phyloP scores from a whole-genome alignment of 1,140 invertebrate genomes.

The Aphelenchoides besseyi region DNA sequence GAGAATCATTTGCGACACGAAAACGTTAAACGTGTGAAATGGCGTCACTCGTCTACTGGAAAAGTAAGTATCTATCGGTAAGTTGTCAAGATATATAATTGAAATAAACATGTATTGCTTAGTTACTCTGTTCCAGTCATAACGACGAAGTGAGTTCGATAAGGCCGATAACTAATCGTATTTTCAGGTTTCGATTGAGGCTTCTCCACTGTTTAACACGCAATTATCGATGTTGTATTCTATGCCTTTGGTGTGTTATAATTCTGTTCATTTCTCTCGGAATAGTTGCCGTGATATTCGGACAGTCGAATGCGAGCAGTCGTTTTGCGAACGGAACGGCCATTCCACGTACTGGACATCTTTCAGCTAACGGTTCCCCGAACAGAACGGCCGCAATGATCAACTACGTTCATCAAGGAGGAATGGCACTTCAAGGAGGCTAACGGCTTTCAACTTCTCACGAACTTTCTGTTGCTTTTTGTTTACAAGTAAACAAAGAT shows the following conservation, averaged over 20 bases:
- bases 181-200: conserved; percentile 42
- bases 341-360: not conserved
- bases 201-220: conserved; percentile 37
- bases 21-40: conserved; percentile 48
- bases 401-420: not conserved
- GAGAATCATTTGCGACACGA: conserved; percentile 53
- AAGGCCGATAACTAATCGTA: too few relatives aligned
- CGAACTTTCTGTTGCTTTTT: too few relatives aligned
- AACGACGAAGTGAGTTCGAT: conserved; percentile 43
- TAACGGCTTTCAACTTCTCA: not conserved
- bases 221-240: conserved; percentile 37
- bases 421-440: not conserved
- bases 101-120: not conserved
- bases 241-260: conserved; percentile 35
- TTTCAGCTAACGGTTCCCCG: not conserved
- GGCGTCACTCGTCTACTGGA: conserved; percentile 53
- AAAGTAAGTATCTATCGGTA: conserved; percentile 48
- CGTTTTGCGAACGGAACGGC: not conserved
- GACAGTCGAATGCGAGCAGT: conserved; percentile 5
- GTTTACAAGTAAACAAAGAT: too few relatives aligned
- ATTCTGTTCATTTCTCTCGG: conserved; percentile 35
- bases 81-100: not conserved
- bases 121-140: conserved; percentile 45
- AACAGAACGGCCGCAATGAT: not conserved
- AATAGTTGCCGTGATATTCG: conserved; percentile 35